Conservation (phyloP, 2,888 invertebrate species). For the Allolobophora icterica region DNA sequence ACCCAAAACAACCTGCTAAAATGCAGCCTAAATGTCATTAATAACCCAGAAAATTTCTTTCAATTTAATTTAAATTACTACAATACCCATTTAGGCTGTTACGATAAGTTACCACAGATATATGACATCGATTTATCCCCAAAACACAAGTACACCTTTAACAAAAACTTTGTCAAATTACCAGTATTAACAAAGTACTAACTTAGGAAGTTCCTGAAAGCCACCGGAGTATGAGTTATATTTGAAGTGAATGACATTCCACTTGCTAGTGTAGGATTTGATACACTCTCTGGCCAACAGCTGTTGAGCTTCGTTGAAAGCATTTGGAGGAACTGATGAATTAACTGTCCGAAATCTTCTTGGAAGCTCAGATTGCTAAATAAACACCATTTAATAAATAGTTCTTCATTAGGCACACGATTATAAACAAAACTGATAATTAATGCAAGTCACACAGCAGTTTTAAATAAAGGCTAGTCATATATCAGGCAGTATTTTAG, state of each 20-base stretch:
- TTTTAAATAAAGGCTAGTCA: not conserved
- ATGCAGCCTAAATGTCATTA: too few relatives aligned
- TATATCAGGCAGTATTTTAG: not conserved
- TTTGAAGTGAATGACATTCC: slow-evolving; percentile 89
- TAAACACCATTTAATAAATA: slow-evolving; percentile 45
- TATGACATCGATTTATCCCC: not conserved
- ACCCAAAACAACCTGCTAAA: too few relatives aligned
- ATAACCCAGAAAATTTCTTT: too few relatives aligned
- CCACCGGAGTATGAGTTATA: slow-evolving; percentile 86
- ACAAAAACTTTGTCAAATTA: not conserved
- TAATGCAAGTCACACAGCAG: not conserved
- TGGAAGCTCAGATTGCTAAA: slow-evolving; percentile 68
- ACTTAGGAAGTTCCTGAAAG: slow-evolving; percentile 80
- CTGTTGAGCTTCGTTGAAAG: slow-evolving; percentile 69
- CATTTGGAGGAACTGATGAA: slow-evolving; percentile 70
- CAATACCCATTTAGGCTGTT: too few relatives aligned
- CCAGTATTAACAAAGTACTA: not conserved
- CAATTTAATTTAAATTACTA: too few relatives aligned
- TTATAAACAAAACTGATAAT: not conserved
- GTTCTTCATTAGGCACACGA: not conserved
- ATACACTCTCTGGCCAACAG: slow-evolving; percentile 76
- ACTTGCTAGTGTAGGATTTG: slow-evolving; percentile 82
- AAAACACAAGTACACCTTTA: not conserved
- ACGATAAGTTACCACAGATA: too few relatives aligned
- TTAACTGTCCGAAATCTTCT: slow-evolving; percentile 81